phyloP scores from a whole-genome alignment of 2,888 invertebrate genomes.

The Cheilosia scutellata region DNA sequence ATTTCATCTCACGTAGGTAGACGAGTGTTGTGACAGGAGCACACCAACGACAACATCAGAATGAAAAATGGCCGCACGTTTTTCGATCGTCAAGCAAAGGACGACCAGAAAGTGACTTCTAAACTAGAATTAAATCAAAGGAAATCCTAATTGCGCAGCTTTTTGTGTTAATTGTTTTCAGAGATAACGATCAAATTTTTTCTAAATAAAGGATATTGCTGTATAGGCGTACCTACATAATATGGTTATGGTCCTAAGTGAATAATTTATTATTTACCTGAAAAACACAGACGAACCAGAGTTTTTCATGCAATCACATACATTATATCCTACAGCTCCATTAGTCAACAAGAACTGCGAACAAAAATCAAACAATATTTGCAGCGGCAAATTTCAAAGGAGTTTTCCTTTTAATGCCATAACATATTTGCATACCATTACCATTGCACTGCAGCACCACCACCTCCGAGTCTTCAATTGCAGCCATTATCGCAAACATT shows the following conservation, averaged over 20 bases:
- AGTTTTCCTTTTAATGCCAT: conserved; percentile 52
- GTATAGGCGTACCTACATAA: background rate
- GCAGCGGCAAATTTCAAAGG: conserved; percentile 63
- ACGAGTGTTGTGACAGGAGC: conserved; percentile 20
- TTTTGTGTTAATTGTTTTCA: background rate
- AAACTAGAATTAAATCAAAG: background rate
- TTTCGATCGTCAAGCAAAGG: background rate
- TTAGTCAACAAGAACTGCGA: conserved; percentile 24
- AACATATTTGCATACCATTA: conserved; percentile 46
- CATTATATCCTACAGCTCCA: conserved; percentile 12
- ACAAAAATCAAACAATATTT: conserved; percentile 16
- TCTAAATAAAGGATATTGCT: conserved; percentile 3
- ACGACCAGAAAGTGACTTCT: conserved; percentile 6
- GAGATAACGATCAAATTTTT: background rate
- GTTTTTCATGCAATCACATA: background rate
- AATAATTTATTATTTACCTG: conserved; percentile 52
- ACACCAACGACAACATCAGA: background rate
- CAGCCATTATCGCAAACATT: conserved; percentile 51
- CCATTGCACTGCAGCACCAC: conserved; percentile 13
- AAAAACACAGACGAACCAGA: background rate
- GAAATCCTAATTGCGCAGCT: background rate
- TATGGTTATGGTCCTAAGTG: conserved; percentile 7
- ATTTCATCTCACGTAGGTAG: conserved; percentile 41
- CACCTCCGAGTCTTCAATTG: conserved; percentile 37
- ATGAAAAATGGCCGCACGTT: conserved; percentile 35